Percentiles rank a stretch among this genome's conserved stretches.
Conservation (phyloP, 1,140 invertebrate species). For the Holotrichia oblita region DNA sequence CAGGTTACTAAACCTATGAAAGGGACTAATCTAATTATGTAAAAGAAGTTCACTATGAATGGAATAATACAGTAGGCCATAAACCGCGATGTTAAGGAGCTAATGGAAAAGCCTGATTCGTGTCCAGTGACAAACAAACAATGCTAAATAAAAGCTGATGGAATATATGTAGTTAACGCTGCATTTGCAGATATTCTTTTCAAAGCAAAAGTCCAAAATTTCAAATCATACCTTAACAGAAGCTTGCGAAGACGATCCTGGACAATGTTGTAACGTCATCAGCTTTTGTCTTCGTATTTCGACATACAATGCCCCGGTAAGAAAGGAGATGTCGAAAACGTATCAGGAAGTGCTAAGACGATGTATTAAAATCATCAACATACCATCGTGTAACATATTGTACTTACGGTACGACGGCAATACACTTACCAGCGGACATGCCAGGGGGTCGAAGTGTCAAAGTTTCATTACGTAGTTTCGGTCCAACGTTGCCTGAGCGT, state of each 20-base stretch:
- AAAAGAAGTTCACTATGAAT: too few relatives aligned
- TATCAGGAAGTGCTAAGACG: background rate
- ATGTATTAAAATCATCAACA: slow-evolving; percentile 2
- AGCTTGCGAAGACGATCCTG: background rate
- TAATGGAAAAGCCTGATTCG: too few relatives aligned
- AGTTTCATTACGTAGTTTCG: background rate
- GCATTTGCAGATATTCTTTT: too few relatives aligned
- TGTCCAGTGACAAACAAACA: too few relatives aligned
- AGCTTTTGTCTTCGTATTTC: background rate
- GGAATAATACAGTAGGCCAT: too few relatives aligned
- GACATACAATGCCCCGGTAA: background rate
- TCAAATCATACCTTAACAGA: too few relatives aligned
- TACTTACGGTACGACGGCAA: background rate
- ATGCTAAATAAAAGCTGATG: too few relatives aligned
- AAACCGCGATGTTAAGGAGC: too few relatives aligned
- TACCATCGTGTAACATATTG: slow-evolving; percentile 6
- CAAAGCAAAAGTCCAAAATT: too few relatives aligned
- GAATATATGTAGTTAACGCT: too few relatives aligned
- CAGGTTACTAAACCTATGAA: too few relatives aligned
- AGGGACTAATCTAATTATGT: too few relatives aligned
- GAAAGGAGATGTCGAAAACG: background rate
- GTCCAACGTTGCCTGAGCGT: background rate
- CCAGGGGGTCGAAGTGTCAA: background rate
- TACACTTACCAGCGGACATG: background rate
- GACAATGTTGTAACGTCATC: background rate